Evolutionary conservation across 2,797 vertebrate genomes (phyloP), one percentile per base, ranked within the genome.

Genomic region (Limnodromus scolopaceus): DNA sequence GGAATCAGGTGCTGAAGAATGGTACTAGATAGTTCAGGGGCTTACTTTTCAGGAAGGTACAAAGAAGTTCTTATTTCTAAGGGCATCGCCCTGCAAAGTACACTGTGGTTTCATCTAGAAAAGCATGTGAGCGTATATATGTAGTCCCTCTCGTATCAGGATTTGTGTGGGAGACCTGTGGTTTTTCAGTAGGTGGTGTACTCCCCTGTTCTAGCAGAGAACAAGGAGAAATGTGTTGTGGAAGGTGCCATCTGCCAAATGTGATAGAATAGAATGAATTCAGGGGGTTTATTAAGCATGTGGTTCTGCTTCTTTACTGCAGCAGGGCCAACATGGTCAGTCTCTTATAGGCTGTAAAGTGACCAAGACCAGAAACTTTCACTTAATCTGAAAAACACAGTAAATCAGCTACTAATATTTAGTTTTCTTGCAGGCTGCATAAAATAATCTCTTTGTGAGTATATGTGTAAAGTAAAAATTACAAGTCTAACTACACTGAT

Each of bases 161-260:
- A 77, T 91, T 91, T 96, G 92, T 80, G 95, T 91, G 72, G 93
- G 89, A 93, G 94, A 95, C 82, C 95, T 94, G 84, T 87, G 79
- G 17, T 93, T 94, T 92, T 94, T 93, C 89, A 78, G 92, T 93
- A 81, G 82, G 95, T 94, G 89, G 89, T 94, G 87, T 93, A 91
- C 91, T 96, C 84, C 87, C 86, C 82, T 87, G 45, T 92, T 91
- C 71, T 80, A 85, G 45, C 68, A 89, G 39, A 87, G 87, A 92
- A 91, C 87, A 95, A 87, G 89, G 41, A 93, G 55, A 72, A 96
- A 84, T 81, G 66, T 94, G 86, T 71, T 91, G 58, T 75, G 74
- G 86, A 96, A 96, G 74, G 43, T 93, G 88, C 93, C 93, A 94
- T 96, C 83, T 96, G 94, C 70, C 93, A 92, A 84, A 90, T 76